Evolutionary conservation across 2,797 vertebrate genomes (phyloP), one percentile per base, ranked within the genome.

Genomic region (Danio aesculapii): DNA sequence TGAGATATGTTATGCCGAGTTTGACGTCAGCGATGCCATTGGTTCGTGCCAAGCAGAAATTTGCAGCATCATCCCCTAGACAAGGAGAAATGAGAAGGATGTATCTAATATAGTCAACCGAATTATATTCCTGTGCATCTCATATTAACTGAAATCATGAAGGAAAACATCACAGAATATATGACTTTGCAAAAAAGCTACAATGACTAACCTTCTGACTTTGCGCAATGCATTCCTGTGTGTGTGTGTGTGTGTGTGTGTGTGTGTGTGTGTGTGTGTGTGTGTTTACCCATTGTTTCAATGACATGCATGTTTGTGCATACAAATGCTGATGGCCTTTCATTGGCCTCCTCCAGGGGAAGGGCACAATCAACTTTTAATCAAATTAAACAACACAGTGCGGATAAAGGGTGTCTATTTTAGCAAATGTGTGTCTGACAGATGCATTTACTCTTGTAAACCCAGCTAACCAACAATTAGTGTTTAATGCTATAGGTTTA

Each of bases 281-380:
- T 67, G 47, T 61, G 53, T 64, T 66, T 55, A 10, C 16, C 14
- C 10, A 78, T 61, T 47, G 43, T 71, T 59, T 70, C 76, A 70
- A 79, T 70, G 66, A 11, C 66, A 58, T 72, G 67, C 57, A 59
- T 62, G 52, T 77, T 57, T 79, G 47, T 75, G 61, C 43, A 73
- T 43, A 53, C 59, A 82, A 72, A 69, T 68, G 58, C 14, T 58
- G 44, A 69, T 81, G 62, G 14, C 81, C 61, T 77, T 49, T 63
- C 14, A 6, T 17, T 77, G 59, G 44, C 61, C 63, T 77, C 57
- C 17, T 80, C 62, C 53, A 59, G 61, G 21, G 53, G 21, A 71
- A 52, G 43, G 47, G 46, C 17, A 12, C 49, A 30, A 30, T 83
- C 70, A 73, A 30, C 50, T 46, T 77, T 69, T 62, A 62, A 70